Evolutionary conservation across 2,888 invertebrate genomes (phyloP), one percentile per base, ranked within the genome.

Genomic region (Zaprionus bogoriensis): DNA sequence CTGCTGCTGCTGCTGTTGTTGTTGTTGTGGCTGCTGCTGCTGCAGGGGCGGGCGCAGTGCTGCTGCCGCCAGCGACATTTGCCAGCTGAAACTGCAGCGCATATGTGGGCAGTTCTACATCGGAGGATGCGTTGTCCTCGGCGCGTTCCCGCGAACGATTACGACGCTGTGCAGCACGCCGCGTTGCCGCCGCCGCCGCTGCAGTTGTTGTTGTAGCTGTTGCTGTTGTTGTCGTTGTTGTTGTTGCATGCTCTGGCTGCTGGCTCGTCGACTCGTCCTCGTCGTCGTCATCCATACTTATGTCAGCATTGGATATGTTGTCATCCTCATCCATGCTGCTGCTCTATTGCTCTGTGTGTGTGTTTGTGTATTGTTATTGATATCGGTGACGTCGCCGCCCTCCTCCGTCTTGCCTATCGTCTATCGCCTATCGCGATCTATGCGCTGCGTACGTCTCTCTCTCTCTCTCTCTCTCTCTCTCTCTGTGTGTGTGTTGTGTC

Each of bases 301-400:
- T 76, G 67, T 88, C 82, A 47, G 77, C 80, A 67, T 80, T 87
- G 44, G 80, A 84, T 69, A 81, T 66, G 77, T 89, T 89, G 65
- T 89, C 88, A 83, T 89, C 89, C 71, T 89, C 89, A 76, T 89
- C 89, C 89, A 89, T 89, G 70, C 71, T 78, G 68, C 64, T 67
- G 53, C 20, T 20, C 38, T 39, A n/a, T 39, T 59, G 39, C 36
- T 58, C 19, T 55, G 55, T 60, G 36, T 62, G 46, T 52, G 28
- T 55, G 59, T 64, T 44, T 65, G 61, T 45, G n/a, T n/a, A n/a
- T n/a, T n/a, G n/a, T n/a, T 80, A 52, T 67, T 72, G 69, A 47
- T 69, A 65, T 81, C 74, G 80, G 67, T 78, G 85, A 81, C 81
- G 84, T 84, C 84, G 80, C 55, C 39, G 58, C 32, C 19, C 23